A percentile compares a stretch with the other conserved stretches of the same genome.
Conservation (phyloP, 1,140 invertebrate genomes). For the Orchesella cincta region DNA sequence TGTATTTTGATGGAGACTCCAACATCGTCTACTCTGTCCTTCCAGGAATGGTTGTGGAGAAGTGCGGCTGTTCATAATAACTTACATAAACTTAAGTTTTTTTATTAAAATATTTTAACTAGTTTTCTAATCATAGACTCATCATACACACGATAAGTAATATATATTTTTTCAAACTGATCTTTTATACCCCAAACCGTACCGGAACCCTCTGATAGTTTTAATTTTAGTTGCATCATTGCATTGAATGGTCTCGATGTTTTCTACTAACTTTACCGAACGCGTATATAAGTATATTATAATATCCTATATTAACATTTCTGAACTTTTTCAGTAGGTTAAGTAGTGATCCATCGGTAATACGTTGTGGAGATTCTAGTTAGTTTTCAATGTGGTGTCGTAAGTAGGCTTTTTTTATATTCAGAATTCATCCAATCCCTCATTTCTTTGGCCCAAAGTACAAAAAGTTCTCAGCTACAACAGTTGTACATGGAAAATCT, state of each 20-base stretch:
- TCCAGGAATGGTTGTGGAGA: conserved; percentile 89
- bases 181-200: neutral
- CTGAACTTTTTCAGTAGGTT: no score
- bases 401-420: neutral
- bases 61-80: conserved; percentile 83
- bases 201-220: no score
- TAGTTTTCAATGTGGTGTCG: neutral
- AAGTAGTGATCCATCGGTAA: no score
- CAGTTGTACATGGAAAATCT: neutral
- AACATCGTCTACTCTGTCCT: conserved; percentile 86
- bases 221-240: no score
- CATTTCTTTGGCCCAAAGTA: conserved; percentile 19
- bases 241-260: no score
- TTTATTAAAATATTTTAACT: conserved; percentile 5
- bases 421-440: neutral
- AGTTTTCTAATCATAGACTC: conserved; percentile 19
- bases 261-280: no score
- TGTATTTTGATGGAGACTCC: conserved; percentile 85
- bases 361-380: no score
- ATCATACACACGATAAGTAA: neutral
- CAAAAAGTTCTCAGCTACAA: conserved; percentile 23
- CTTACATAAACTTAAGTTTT: conserved; percentile 1
- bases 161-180: conserved; percentile 14
- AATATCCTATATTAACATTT: no score
- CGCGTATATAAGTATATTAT: no score